These are phyloP conservation scores for Gila robusta DNA, from an alignment of 2,797 vertebrate genomes.

Conservation along the genomic window DNA sequence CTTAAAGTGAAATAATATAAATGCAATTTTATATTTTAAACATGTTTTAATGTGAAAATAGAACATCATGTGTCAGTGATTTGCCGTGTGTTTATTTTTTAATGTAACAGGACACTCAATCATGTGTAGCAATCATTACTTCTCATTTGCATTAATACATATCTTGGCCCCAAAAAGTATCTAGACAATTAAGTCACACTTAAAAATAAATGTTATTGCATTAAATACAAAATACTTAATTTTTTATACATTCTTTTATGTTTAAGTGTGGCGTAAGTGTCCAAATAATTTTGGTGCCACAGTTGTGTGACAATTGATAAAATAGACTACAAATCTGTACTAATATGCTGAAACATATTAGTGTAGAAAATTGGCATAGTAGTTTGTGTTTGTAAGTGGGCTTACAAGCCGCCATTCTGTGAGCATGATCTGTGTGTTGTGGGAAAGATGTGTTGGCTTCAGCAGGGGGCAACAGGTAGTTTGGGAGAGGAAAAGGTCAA, in stretches of 20 bases:
- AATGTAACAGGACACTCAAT: not conserved
- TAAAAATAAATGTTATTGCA: not conserved
- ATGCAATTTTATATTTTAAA: not conserved
- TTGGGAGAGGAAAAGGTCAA: slow-evolving; percentile 27
- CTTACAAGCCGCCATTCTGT: slow-evolving; percentile 18
- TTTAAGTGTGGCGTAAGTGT: not conserved
- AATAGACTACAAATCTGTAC: too few species aligned
- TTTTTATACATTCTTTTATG: not conserved
- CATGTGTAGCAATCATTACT: not conserved
- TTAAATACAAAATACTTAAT: not conserved
- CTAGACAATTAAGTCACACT: too few species aligned
- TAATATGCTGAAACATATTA: too few species aligned
- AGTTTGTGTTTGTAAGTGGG: not conserved
- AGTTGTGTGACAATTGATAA: not conserved
- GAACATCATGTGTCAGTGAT: not conserved
- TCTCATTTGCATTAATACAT: not conserved
- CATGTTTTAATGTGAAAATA: not conserved
- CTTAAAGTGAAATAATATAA: slow-evolving; percentile 34
- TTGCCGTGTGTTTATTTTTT: not conserved
- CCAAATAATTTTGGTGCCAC: not conserved
- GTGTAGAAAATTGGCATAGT: too few species aligned
- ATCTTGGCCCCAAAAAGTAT: not conserved
- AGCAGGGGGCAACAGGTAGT: slow-evolving; percentile 29
- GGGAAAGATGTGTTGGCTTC: slow-evolving; percentile 19
- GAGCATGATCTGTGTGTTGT: slow-evolving; percentile 9